A percentile compares a stretch with the other conserved stretches of the same genome.
These are phyloP conservation scores for Staurois parvus DNA, from an alignment of 2,797 vertebrate genomes.

Conservation along the genomic window DNA sequence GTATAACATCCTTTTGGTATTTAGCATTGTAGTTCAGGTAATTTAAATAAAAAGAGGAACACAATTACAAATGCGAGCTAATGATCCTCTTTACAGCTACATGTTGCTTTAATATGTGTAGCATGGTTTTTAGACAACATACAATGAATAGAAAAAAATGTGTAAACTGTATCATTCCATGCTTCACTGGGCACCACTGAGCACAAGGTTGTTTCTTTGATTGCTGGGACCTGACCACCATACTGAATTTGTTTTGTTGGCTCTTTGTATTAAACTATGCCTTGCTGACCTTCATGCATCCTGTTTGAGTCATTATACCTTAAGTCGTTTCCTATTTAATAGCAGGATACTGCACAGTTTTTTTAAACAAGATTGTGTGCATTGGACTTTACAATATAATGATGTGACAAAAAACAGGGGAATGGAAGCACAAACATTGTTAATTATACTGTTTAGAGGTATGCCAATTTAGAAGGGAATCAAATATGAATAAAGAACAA, in stretches of 20 bases:
- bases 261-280: constrained; percentile 32
- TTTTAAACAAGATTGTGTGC: constrained; percentile 9
- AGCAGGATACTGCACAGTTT: constrained; percentile 10
- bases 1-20: background rate
- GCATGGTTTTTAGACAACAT: constrained; percentile 16
- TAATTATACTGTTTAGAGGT: background rate
- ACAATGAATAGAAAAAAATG: constrained; percentile 34
- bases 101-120: constrained; percentile 20
- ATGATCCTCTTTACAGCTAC: constrained; percentile 8
- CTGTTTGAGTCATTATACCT: constrained; percentile 22
- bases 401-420: background rate
- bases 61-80: background rate
- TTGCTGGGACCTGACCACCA: constrained; percentile 46
- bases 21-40: background rate
- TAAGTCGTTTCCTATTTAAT: constrained; percentile 18
- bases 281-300: constrained; percentile 47
- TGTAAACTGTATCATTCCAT: constrained; percentile 42
- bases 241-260: constrained; percentile 41
- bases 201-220: constrained; percentile 51
- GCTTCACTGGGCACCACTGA: constrained; percentile 37
- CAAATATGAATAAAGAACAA: background rate
- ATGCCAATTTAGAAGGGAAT: background rate
- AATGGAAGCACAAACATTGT: background rate
- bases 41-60: constrained; percentile 4
- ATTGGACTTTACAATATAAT: background rate